Base-by-base conservation (phyloP, 2,113 vertebrate species). In the Pelobates fuscus region DNA sequence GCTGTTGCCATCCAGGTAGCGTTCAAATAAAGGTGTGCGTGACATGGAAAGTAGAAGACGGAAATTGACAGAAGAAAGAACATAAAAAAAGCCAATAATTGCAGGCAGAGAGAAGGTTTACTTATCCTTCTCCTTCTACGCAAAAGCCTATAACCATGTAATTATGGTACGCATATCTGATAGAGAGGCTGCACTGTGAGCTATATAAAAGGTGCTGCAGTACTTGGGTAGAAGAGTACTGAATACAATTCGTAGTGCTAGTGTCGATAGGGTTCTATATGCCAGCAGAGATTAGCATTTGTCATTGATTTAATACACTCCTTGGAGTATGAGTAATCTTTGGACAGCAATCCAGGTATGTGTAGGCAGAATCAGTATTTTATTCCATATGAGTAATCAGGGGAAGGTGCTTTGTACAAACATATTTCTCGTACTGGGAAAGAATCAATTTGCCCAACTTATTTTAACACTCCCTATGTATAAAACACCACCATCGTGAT, bases 11-110 rank as follows among this genome's bases (percentile, higher is more conserved):
- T 17, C 21, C 20, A 44, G 71, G 62, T 18, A 20, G 32, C 20
- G 21, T 70, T 67, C 29, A 76, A 49, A 67, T 67, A 65, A 67
- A 67, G 63, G 63, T 41, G 55, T 57, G 65, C 52, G 25, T 8
- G 2, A 60, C 2, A 14, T 2, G n/a, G 18, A 21, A 8, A 17
- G 29, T n/a, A 37, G 29, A 63, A 8, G 3, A 2, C n/a, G 60
- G n/a, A 18, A n/a, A n/a, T n/a, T n/a, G n/a, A n/a, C 15, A 8
- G 58, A 27, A 32, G 27, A 62, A 17, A 10, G 32, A 32, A 12
- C 18, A 24, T 61, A 4, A 21, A n/a, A 37, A n/a, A 37, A n/a
- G 25, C 14, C 21, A 29, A 17, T 18, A 49, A 14, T 7, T 41
- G 37, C 37, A 41, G 44, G 15, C 44, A 18, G 10, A 14, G 44